These are phyloP conservation scores for Sebastes goodei DNA, from an alignment of 2,797 vertebrate species.

Conservation along the genomic window DNA sequence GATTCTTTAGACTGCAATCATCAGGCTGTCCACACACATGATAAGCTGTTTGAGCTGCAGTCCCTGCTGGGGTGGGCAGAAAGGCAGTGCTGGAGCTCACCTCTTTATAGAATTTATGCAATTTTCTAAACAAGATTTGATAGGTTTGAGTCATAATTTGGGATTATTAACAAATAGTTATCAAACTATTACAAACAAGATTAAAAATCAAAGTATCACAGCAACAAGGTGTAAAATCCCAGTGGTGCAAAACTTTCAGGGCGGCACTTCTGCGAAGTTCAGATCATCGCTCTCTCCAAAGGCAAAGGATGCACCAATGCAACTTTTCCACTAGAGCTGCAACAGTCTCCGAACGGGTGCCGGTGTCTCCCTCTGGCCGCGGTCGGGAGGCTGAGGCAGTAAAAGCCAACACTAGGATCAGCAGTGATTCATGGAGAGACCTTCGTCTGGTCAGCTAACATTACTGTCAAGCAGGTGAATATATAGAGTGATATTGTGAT, in stretches of 20 bases:
- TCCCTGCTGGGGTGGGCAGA: background rate
- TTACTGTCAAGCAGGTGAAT: too few relatives aligned
- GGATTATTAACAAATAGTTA: background rate
- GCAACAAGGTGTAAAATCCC: background rate
- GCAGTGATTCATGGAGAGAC: too few relatives aligned
- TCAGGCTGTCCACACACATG: constrained; percentile 29
- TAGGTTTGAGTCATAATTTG: background rate
- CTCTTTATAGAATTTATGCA: background rate
- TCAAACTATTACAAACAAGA: background rate
- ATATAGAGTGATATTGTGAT: too few relatives aligned
- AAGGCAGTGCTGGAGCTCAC: background rate
- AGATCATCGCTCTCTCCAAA: background rate
- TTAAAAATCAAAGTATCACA: background rate
- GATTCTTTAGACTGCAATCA: constrained; percentile 30
- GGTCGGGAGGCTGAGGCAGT: too few relatives aligned
- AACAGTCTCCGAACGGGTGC: too few relatives aligned
- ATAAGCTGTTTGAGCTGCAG: constrained; percentile 26
- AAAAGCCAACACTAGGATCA: too few relatives aligned
- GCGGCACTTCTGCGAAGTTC: background rate
- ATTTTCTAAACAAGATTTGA: background rate
- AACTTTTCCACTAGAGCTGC: background rate
- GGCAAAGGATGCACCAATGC: background rate
- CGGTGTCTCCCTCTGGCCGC: too few relatives aligned
- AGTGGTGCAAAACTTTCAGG: background rate
- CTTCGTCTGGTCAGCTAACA: too few relatives aligned